These are phyloP conservation scores for Tolypeutes matacus DNA, from an alignment of 2,797 vertebrate genomes.

Conservation along the genomic window DNA sequence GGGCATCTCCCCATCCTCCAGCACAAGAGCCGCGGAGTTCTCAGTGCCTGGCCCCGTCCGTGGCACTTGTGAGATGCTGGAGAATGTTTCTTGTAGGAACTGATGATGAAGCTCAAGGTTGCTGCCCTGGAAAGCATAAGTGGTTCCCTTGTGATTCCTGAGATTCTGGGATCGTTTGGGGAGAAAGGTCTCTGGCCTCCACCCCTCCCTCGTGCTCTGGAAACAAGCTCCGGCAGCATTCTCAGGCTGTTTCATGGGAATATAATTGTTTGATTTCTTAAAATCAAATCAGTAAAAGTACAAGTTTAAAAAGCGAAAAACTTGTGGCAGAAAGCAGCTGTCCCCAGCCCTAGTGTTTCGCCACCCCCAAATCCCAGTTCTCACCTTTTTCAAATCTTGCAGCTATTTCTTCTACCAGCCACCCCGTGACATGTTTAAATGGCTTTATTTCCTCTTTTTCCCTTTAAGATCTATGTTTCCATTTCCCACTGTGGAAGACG, in stretches of 20 bases:
- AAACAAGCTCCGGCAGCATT: no score
- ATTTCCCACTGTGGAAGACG: background rate
- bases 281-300: background rate
- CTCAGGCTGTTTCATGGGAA: background rate
- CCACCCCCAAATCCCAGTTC: fast-evolving
- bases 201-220: no score
- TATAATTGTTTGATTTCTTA: background rate
- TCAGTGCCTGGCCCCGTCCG: fast-evolving
- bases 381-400: no score
- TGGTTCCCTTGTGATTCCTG: fast-evolving
- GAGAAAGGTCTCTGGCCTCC: background rate
- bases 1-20: no score
- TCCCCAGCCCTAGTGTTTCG: fast-evolving
- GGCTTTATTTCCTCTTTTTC: background rate
- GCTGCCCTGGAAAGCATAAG: background rate
- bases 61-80: fast-evolving
- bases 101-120: background rate
- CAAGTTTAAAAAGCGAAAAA: background rate
- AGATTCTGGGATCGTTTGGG: background rate
- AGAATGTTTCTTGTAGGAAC: fast-evolving
- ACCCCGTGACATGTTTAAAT: no score
- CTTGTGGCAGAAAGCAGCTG: fast-evolving
- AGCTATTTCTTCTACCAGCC: no score
- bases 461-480: background rate
- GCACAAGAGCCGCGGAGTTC: fast-evolving